phyloP scores from a whole-genome alignment of 2,113 vertebrate genomes.

The Copsychus sechellarum region DNA sequence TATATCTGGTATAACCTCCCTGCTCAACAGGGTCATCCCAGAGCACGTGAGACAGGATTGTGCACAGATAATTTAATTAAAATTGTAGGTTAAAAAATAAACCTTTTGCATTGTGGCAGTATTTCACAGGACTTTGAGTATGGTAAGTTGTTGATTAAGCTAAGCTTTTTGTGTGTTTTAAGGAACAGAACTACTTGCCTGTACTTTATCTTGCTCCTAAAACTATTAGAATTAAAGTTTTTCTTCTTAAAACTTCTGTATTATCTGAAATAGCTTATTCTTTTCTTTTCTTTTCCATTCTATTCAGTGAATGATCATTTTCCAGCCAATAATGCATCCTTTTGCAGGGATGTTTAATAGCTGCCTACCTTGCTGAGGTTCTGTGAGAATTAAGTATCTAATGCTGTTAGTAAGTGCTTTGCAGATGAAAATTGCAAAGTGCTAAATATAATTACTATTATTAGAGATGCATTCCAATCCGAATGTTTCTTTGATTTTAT shows the following conservation, averaged over 20 bases:
- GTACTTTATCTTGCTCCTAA: neutral
- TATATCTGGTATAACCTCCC: neutral
- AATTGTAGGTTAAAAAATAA: neutral
- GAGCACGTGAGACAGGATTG: neutral
- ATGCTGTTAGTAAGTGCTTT: slow-evolving; percentile 8
- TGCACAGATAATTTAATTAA: neutral
- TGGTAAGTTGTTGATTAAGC: neutral
- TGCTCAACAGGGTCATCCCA: neutral
- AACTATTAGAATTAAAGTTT: neutral
- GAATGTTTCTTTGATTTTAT: slow-evolving; percentile 43
- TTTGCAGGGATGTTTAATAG: neutral
- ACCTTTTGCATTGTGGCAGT: neutral
- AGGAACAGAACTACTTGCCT: neutral
- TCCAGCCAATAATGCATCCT: neutral
- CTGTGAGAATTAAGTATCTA: slow-evolving; percentile 13
- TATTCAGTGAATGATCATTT: neutral
- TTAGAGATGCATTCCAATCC: neutral
- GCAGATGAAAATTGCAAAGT: slow-evolving; percentile 36
- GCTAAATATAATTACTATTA: slow-evolving; percentile 39
- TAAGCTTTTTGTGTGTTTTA: neutral
- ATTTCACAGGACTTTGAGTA: neutral
- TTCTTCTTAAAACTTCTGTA: neutral
- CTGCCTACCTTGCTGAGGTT: neutral
- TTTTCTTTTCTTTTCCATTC: neutral
- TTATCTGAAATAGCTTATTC: neutral